Conservation (phyloP, 2,888 invertebrate species). For the Alviniconcha strummeri region DNA sequence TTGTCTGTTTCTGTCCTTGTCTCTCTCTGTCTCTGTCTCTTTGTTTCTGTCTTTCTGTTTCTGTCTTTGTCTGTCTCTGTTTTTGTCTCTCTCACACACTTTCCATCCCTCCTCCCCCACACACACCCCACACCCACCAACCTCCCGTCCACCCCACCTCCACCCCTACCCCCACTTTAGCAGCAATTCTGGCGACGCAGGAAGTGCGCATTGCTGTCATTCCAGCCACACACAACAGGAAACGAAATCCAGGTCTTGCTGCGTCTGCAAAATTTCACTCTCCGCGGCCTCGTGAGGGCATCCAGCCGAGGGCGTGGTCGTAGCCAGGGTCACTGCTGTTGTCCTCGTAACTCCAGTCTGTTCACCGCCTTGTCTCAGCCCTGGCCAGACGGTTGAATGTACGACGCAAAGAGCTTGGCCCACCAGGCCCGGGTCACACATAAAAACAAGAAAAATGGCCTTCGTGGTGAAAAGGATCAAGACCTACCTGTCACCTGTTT, state of each 20-base stretch:
- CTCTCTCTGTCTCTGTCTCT: too few species aligned
- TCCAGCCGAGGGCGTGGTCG: constrained; percentile 3
- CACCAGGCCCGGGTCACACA: constrained; percentile 10
- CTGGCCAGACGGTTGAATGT: constrained; percentile 12
- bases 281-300: background rate
- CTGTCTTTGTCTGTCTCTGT: too few species aligned
- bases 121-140: too few species aligned
- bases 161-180: too few species aligned
- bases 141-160: too few species aligned
- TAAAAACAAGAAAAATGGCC: constrained; percentile 12
- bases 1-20: too few species aligned
- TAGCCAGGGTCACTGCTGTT: constrained; percentile 7
- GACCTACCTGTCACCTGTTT: constrained; percentile 1
- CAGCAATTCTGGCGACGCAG: too few species aligned
- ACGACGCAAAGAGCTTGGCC: background rate
- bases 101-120: too few species aligned
- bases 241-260: background rate
- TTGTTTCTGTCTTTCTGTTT: too few species aligned
- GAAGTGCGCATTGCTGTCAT: too few species aligned
- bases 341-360: background rate
- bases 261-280: constrained; percentile 7
- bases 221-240: too few species aligned
- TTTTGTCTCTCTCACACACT: too few species aligned
- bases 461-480: background rate
- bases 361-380: constrained; percentile 2